Conservation (phyloP, 2,113 vertebrate species). For the Sporophila hypoxantha region DNA sequence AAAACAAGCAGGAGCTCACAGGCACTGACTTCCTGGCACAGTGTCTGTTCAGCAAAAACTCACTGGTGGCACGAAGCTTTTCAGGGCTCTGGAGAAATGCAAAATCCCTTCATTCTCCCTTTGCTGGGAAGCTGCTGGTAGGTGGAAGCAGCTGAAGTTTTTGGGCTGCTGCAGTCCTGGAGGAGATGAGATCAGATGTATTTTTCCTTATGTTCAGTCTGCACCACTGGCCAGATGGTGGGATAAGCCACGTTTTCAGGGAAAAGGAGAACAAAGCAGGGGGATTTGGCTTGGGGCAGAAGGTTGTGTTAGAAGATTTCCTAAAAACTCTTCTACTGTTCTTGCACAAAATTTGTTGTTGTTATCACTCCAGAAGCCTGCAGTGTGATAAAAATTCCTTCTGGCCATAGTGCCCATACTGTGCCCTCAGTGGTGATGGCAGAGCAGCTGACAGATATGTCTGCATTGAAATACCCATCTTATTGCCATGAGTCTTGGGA, state of each 20-base stretch:
- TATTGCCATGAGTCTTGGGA: background rate
- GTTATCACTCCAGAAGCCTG: background rate
- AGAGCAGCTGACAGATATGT: background rate
- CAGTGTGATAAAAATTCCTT: background rate
- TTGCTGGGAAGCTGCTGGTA: background rate
- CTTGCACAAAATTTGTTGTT: background rate
- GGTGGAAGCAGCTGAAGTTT: background rate
- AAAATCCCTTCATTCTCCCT: background rate
- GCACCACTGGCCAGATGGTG: background rate
- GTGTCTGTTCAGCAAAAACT: background rate
- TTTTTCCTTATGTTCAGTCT: background rate
- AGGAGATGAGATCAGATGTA: background rate
- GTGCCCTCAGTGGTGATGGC: background rate
- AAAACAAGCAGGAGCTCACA: constrained; percentile 40
- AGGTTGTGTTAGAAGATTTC: background rate
- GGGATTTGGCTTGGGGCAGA: background rate
- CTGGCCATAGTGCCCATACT: background rate
- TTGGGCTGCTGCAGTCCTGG: background rate
- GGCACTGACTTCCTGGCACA: constrained; percentile 3
- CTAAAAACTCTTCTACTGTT: background rate
- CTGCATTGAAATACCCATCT: background rate
- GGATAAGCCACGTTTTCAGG: background rate
- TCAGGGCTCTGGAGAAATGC: background rate
- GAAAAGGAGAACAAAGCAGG: background rate
- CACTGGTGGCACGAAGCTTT: background rate